phyloP scores from a whole-genome alignment of 2,113 vertebrate species.

The Odobenus rosmarus region DNA sequence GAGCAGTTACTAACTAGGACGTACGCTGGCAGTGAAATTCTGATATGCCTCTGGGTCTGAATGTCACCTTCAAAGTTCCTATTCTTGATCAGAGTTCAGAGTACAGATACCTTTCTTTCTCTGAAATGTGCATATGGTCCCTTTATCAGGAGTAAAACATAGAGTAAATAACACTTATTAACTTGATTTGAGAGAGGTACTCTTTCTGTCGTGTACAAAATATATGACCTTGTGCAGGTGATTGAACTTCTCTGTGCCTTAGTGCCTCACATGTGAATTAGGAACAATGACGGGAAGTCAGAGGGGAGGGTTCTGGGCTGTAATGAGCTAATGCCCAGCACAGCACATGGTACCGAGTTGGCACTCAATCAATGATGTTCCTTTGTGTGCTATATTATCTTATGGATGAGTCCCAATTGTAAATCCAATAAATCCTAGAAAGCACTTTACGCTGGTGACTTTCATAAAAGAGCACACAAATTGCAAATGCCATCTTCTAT shows the following conservation, averaged over 20 bases:
- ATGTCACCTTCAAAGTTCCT: slow-evolving; percentile 47
- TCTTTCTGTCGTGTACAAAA: neutral
- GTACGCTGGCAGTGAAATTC: neutral
- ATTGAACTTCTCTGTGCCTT: neutral
- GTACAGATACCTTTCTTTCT: neutral
- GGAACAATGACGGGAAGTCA: neutral
- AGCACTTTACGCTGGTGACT: neutral
- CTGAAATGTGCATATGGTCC: neutral
- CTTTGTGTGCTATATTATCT: neutral
- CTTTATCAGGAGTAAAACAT: neutral
- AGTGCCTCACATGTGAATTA: neutral
- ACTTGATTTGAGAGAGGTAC: neutral
- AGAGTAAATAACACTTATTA: neutral
- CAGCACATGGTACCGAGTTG: neutral
- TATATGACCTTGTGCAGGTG: neutral
- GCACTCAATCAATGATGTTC: neutral
- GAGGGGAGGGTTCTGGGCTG: neutral
- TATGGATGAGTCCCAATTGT: neutral
- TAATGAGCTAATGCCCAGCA: neutral
- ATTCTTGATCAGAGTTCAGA: neutral
- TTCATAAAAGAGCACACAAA: neutral
- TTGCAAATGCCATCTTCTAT: neutral
- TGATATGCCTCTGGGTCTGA: neutral
- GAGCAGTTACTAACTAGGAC: neutral
- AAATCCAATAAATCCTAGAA: neutral